Base-by-base conservation (phyloP, 2,797 vertebrate genomes). In the Catostomus latipinnis region DNA sequence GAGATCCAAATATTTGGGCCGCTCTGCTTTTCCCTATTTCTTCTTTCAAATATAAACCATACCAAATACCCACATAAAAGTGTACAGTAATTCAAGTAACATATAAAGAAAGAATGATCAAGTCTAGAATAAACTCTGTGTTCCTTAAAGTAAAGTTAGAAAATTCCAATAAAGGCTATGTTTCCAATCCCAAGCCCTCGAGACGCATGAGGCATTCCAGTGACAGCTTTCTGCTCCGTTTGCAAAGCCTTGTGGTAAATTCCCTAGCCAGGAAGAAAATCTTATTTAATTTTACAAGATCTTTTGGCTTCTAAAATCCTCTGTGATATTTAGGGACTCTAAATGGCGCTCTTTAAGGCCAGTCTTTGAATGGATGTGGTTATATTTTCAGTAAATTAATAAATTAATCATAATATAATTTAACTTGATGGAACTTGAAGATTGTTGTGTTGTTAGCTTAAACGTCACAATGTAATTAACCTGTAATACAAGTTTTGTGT, bases 221-320 rank as follows among this genome's bases (percentile, higher is more conserved):
- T 86, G 90, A 92, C 90, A 91, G 90, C 85, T 89, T 87, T 81
- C 88, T 74, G 87, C 88, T 89, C 89, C 72, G 81, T 85, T 87
- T 86, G 87, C 86, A 92, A 89, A 90, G 89, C 86, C 87, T 86
- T 92, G 91, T 78, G 91, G 90, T 91, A 84, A 91, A 91, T 88
- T 85, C 89, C 83, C 84, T 81, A 83, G 87, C 88, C 90, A 90
- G 89, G 88, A 88, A 91, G 91, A 93, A 93, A 93, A 93, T 92
- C 91, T 90, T 86, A 88, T 91, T 93, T 92, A 88, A 92, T 91
- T 94, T 93, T 92, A 93, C 90, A 91, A 93, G 89, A 88, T 89
- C 87, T 87, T 87, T 88, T 91, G 90, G 90, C 86, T 90, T 88
- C 83, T 87, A 85, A 91, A 88, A 77, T 90, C 89, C 87, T 87